phyloP scores from a whole-genome alignment of 2,113 vertebrate genomes.

The Gasterosteus aculeatus region DNA sequence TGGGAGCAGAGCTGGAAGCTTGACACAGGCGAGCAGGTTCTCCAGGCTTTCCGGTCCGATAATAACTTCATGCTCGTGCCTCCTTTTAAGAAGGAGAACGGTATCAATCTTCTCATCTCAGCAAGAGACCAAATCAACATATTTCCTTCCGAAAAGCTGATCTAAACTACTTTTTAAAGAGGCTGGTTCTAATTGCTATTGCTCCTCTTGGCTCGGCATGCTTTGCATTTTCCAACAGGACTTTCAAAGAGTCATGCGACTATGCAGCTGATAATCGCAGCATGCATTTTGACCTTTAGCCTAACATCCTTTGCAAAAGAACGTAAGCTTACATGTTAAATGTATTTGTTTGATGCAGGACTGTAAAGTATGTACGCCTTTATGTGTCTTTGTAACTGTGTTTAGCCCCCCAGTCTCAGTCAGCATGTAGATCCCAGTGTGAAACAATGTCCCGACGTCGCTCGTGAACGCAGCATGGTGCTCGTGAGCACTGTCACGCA shows the following conservation, averaged over 20 bases:
- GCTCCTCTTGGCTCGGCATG: slow-evolving; percentile 67
- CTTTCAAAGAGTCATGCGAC: slow-evolving; percentile 13
- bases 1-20: neutral
- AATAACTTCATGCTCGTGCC: neutral
- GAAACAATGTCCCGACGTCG: slow-evolving; percentile 46
- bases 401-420: slow-evolving; percentile 54
- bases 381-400: slow-evolving; percentile 58
- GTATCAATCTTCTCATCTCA: neutral
- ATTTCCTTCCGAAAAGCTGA: slow-evolving; percentile 11
- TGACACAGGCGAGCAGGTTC: neutral
- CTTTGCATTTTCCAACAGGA: slow-evolving; percentile 64
- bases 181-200: slow-evolving; percentile 44
- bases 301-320: slow-evolving; percentile 52
- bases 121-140: neutral
- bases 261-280: slow-evolving; percentile 49
- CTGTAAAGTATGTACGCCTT: slow-evolving; percentile 46
- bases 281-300: slow-evolving; percentile 59
- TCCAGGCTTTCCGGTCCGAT: neutral
- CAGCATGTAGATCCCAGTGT: slow-evolving; percentile 62
- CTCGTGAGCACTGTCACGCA: slow-evolving; percentile 29
- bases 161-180: slow-evolving; percentile 12
- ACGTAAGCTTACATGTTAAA: slow-evolving; percentile 49
- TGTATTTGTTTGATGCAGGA: slow-evolving; percentile 49
- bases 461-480: slow-evolving; percentile 35
- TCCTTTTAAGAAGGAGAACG: neutral